Conservation (phyloP, 2,888 invertebrate species). For the Eupithecia insigniata region DNA sequence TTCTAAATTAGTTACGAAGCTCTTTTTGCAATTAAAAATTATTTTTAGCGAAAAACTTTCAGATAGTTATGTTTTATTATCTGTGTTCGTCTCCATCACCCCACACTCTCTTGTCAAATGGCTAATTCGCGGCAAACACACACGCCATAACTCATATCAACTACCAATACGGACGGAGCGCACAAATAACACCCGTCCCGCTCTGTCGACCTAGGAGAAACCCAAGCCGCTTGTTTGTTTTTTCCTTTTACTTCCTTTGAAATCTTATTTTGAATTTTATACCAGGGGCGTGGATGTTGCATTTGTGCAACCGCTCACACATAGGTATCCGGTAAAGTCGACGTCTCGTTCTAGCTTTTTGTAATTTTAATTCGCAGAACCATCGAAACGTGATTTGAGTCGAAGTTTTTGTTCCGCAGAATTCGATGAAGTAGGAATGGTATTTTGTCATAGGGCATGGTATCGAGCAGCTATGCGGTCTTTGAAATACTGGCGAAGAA, state of each 20-base stretch:
- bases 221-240: constrained; percentile 76
- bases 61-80: constrained; percentile 22
- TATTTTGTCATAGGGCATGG: constrained; percentile 66
- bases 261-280: constrained; percentile 84
- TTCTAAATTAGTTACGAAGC: not conserved
- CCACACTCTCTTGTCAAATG: constrained; percentile 77
- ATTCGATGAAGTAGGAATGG: constrained; percentile 72
- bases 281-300: constrained; percentile 85
- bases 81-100: constrained; percentile 64
- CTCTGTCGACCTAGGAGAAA: constrained; percentile 78
- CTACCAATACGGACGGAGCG: constrained; percentile 66
- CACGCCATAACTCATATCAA: constrained; percentile 82
- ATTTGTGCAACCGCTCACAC: constrained; percentile 81
- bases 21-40: not conserved
- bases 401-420: constrained; percentile 77
- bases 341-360: constrained; percentile 78
- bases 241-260: constrained; percentile 81
- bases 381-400: constrained; percentile 82
- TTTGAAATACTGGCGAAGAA: constrained; percentile 44
- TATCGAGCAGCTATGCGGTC: constrained; percentile 52
- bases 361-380: constrained; percentile 83
- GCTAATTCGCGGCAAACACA: constrained; percentile 81
- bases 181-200: constrained; percentile 66
- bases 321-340: constrained; percentile 51
- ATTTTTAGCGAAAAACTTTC: not conserved